Percentiles rank a stretch among this genome's conserved stretches.
Evolutionary conservation across 2,113 vertebrate species (phyloP).

Genomic region (Sturnus vulgaris): DNA sequence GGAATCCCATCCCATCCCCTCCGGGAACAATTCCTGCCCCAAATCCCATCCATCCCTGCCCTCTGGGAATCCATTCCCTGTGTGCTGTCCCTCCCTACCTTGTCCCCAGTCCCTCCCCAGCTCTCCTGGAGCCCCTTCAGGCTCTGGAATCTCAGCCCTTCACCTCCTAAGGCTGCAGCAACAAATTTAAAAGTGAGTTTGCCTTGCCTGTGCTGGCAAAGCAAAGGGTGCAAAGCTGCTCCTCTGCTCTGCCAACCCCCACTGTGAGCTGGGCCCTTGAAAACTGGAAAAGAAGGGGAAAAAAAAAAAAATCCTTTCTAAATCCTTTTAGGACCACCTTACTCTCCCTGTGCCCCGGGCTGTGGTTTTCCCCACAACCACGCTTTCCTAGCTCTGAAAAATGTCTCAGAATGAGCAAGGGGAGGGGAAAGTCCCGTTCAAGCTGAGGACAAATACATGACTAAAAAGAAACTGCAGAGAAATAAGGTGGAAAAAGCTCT

Average conservation of each 20-base stretch:
- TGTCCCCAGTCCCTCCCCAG: background rate
- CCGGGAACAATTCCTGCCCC: background rate
- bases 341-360: background rate
- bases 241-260: background rate
- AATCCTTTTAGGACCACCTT: background rate
- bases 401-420: background rate
- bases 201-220: accelerated
- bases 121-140: background rate
- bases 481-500: background rate
- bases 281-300: accelerated
- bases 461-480: background rate
- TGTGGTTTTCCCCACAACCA: background rate
- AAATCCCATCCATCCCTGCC: accelerated
- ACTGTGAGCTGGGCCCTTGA: background rate
- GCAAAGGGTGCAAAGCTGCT: background rate
- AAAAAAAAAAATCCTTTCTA: background rate
- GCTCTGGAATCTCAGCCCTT: background rate
- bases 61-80: background rate
- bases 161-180: background rate
- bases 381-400: background rate
- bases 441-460: background rate
- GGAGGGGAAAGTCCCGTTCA: constrained; percentile 3
- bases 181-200: background rate
- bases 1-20: background rate
- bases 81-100: accelerated